Conservation (phyloP, 2,888 invertebrate genomes). For the Coelopa pilipes region DNA sequence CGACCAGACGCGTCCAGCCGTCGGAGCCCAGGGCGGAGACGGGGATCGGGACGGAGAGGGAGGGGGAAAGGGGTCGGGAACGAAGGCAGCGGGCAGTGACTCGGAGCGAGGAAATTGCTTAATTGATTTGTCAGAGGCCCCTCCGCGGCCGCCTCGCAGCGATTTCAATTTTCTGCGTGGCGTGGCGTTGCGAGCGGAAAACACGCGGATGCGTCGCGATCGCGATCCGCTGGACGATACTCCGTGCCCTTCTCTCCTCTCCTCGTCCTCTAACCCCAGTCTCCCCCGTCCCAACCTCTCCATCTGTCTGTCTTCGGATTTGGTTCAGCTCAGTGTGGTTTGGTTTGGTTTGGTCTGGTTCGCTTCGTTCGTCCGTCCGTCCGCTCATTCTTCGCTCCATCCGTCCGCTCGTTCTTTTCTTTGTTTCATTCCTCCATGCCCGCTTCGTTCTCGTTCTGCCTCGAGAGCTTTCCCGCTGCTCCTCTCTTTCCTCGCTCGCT, state of each 20-base stretch:
- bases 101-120: conserved; percentile 24
- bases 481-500: no score
- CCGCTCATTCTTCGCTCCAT: no score
- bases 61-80: no score
- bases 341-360: no score
- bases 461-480: no score
- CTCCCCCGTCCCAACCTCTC: background rate
- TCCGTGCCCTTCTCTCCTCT: conserved; percentile 1
- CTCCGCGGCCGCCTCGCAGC: conserved; percentile 19
- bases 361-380: no score
- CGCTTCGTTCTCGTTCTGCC: no score
- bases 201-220: background rate
- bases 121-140: conserved; percentile 31
- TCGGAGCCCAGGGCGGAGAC: no score
- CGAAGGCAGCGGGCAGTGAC: background rate
- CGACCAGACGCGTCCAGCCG: background rate
- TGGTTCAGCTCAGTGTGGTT: no score
- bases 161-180: conserved; percentile 26
- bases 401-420: no score
- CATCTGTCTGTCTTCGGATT: background rate
- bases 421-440: no score
- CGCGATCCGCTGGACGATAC: conserved; percentile 22
- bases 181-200: conserved; percentile 3
- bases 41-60: no score
- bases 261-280: background rate